Evolutionary conservation across 2,888 invertebrate species (phyloP).

Genomic region (Piscicola geometra): DNA sequence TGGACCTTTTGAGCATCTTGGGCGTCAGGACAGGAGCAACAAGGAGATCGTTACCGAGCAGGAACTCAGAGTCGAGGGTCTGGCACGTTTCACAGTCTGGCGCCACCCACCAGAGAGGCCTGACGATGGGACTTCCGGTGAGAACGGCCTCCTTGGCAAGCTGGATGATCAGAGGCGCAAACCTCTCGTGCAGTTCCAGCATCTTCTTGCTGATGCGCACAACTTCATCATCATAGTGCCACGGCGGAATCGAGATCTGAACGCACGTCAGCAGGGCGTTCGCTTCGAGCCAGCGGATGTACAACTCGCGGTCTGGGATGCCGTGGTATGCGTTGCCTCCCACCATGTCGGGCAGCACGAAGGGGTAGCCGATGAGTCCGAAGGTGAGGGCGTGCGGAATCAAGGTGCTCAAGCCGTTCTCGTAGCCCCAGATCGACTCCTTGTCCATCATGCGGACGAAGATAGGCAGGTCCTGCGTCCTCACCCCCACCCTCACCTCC

Average conservation of each 20-base stretch:
- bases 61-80: constrained; percentile 68
- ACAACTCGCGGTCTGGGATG: constrained; percentile 56
- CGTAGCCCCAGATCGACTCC: constrained; percentile 73
- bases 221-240: constrained; percentile 71
- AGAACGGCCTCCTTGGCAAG: constrained; percentile 45
- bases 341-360: constrained; percentile 85
- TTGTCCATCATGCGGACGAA: constrained; percentile 74
- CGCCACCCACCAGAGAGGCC: constrained; percentile 83
- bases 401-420: constrained; percentile 70
- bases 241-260: constrained; percentile 82
- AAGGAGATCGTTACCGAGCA: constrained; percentile 51
- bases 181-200: constrained; percentile 39
- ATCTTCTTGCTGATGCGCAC: constrained; percentile 44
- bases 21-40: constrained; percentile 53
- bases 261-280: constrained; percentile 85
- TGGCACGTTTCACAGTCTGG: constrained; percentile 71
- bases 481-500: constrained; percentile 78
- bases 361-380: constrained; percentile 77
- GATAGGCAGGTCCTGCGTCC: constrained; percentile 76
- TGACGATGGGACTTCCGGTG: constrained; percentile 70
- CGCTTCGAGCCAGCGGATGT: constrained; percentile 77
- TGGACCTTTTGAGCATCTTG: constrained; percentile 47
- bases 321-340: constrained; percentile 60
- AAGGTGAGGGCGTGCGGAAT: constrained; percentile 70
- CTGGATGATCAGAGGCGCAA: constrained; percentile 44